Base-by-base conservation (phyloP, 2,797 vertebrate species). In the Rallus crepitans region DNA sequence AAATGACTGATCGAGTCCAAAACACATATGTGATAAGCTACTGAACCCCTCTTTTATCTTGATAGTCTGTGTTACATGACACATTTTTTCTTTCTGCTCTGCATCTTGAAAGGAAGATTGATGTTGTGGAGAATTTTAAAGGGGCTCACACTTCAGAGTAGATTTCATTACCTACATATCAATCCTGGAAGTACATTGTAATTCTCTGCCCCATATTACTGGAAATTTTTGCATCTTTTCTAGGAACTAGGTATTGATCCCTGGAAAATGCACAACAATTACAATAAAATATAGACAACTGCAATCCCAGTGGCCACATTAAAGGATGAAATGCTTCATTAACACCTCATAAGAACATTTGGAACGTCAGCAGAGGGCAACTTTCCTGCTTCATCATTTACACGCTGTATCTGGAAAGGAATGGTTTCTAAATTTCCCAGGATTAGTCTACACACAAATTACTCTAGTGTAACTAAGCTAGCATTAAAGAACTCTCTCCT, bases 161-260 rank as follows among this genome's bases (percentile, higher is more conserved):
- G 76, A 64, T 97, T 97, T 91, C 91, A 83, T 89, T 92, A 82
- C 68, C 87, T 57, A 31, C 10, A 0, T 30, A 63, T 40, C 84
- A 75, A 66, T 87, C 88, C 75, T 92, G 14, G 5, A 91, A 57
- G 40, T 61, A 57, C 21, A 10, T 4, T 52, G 75, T 82, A 94
- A 92, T 89, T 82, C 71, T 95, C 53, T 92, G 75, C 40, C 55
- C 85, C 68, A 45, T 33, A 14, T 95, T 96, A 95, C 88, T 90
- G 96, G 91, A 96, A 87, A 59, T 85, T 93, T 94, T 90, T 93
- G 68, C 78, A 61, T 48, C 87, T 94, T 90, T 95, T 97, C 93
- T 95, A 96, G 88, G 83, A 95, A 97, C 53, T 87, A 55, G 15
- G 24, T 95, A 96, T 96, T 80, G 95, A 96, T 94, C 86, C 30